Conservation (phyloP, 2,113 vertebrate species). For the Himantopus leucocephalus region DNA sequence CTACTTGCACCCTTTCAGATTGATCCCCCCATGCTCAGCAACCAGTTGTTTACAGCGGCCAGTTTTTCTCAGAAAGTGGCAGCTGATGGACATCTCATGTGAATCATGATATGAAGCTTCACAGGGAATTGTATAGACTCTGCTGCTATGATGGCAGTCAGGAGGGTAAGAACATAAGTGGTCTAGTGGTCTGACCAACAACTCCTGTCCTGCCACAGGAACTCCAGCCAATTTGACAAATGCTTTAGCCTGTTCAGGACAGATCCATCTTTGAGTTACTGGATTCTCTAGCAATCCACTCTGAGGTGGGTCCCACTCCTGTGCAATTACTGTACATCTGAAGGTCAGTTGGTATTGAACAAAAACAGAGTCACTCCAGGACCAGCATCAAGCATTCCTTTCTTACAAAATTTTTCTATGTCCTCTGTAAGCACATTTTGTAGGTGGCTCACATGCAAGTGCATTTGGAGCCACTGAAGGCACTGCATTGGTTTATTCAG, state of each 20-base stretch:
- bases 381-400: not conserved
- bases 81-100: not conserved
- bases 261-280: not conserved
- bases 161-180: not conserved
- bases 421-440: not conserved
- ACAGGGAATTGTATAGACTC: not conserved
- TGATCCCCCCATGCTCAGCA: not conserved
- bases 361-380: not conserved
- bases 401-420: not conserved
- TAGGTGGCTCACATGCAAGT: not conserved
- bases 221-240: not conserved
- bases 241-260: not conserved
- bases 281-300: not conserved
- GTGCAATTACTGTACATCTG: rapidly evolving
- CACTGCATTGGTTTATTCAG: not conserved
- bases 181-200: not conserved
- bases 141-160: not conserved
- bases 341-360: not conserved
- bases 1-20: not conserved
- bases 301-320: not conserved
- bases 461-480: not conserved
- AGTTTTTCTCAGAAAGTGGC: not conserved
- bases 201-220: not conserved
- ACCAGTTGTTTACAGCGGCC: not conserved
- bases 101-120: not conserved